Evolutionary conservation across 2,888 invertebrate species (phyloP).

Genomic region (Aethes cnicana): DNA sequence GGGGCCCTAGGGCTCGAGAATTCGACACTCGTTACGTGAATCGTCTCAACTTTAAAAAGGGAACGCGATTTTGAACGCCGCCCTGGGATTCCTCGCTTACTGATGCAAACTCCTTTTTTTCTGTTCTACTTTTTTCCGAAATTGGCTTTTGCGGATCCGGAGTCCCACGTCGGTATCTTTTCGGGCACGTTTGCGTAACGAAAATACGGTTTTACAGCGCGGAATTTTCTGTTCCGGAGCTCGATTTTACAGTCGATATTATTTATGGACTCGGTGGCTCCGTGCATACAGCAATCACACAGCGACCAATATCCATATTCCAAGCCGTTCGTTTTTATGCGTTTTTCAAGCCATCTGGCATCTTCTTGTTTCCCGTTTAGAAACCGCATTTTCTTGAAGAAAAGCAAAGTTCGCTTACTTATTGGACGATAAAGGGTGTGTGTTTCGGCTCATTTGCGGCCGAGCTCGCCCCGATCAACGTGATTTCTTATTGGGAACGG

Average conservation of each 20-base stretch:
- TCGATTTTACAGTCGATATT: constrained; percentile 53
- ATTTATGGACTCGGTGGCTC: constrained; percentile 57
- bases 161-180: constrained; percentile 29
- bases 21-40: constrained; percentile 81
- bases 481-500: constrained; percentile 72
- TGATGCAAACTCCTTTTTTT: constrained; percentile 57
- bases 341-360: constrained; percentile 73
- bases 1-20: constrained; percentile 67
- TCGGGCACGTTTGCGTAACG: constrained; percentile 48
- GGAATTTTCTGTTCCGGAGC: constrained; percentile 47
- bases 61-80: constrained; percentile 75
- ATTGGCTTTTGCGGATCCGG: constrained; percentile 46
- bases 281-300: constrained; percentile 66
- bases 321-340: constrained; percentile 70
- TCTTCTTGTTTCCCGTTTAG: constrained; percentile 55
- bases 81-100: constrained; percentile 65
- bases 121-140: constrained; percentile 51
- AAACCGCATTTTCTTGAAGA: constrained; percentile 53
- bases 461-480: constrained; percentile 64
- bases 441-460: constrained; percentile 78
- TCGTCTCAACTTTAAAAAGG: constrained; percentile 80
- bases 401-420: constrained; percentile 70
- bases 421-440: constrained; percentile 75
- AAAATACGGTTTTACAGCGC: constrained; percentile 49
- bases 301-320: constrained; percentile 62